Conservation (phyloP, 2,888 invertebrate species). For the Epinotia bilunana region DNA sequence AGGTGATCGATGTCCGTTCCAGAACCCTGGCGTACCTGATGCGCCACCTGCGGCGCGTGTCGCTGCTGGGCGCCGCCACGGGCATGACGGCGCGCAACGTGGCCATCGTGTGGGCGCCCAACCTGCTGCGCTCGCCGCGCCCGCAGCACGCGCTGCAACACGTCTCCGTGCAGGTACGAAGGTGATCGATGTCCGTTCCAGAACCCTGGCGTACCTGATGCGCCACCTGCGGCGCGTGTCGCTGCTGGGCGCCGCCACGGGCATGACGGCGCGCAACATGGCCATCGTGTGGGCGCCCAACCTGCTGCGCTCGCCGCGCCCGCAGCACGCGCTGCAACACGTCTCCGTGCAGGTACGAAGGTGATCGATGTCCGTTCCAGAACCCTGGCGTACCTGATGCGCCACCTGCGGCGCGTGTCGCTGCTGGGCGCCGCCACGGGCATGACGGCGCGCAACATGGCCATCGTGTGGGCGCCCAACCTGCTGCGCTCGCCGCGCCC, state of each 20-base stretch:
- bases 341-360: constrained; percentile 84
- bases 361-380: constrained; percentile 62
- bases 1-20: background rate
- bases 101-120: constrained; percentile 99
- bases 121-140: constrained; percentile 95
- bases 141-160: constrained; percentile 95
- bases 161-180: constrained; percentile 84
- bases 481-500: constrained; percentile 95
- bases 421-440: constrained; percentile 94
- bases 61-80: constrained; percentile 92
- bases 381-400: constrained; percentile 96
- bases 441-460: constrained; percentile 99
- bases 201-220: constrained; percentile 97
- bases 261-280: constrained; percentile 99
- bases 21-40: constrained; percentile 96
- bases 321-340: constrained; percentile 95
- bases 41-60: constrained; percentile 95
- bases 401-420: constrained; percentile 95
- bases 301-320: constrained; percentile 94
- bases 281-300: constrained; percentile 99
- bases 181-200: background rate
- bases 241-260: constrained; percentile 92
- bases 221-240: constrained; percentile 96
- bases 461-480: constrained; percentile 99
- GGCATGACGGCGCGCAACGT: constrained; percentile 99